A percentile compares a stretch with the other conserved stretches of the same genome.
These are phyloP conservation scores for Actinia tenebrosa DNA, from an alignment of 64 coral and sea anemone genomes.

Conservation along the genomic window DNA sequence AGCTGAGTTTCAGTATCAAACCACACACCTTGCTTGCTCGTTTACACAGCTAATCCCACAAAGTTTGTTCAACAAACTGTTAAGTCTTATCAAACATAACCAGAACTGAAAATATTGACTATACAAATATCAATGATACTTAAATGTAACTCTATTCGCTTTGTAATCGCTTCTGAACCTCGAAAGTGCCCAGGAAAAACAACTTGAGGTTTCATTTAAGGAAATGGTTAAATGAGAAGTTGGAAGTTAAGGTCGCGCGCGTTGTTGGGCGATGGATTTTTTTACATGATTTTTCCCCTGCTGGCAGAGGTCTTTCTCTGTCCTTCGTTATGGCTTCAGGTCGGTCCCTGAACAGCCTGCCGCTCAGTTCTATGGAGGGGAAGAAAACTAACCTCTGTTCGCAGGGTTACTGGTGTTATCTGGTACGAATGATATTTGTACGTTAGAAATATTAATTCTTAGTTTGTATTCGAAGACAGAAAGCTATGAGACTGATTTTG, in stretches of 20 bases:
- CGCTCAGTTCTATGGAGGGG: too few species aligned
- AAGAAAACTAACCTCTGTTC: too few species aligned
- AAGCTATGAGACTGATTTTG: too few species aligned
- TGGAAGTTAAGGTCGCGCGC: not conserved
- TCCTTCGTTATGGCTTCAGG: too few species aligned
- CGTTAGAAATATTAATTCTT: too few species aligned
- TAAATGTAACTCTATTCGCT: not conserved
- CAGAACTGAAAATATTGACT: conserved; percentile 15
- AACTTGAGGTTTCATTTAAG: not conserved
- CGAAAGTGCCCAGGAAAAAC: not conserved
- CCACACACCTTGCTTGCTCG: not conserved
- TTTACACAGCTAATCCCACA: not conserved
- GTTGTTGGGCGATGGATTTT: not conserved
- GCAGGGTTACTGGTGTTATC: too few species aligned
- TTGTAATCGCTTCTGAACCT: not conserved
- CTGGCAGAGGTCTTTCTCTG: too few species aligned
- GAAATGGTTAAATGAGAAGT: not conserved
- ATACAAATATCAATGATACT: not conserved
- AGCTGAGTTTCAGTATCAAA: not conserved
- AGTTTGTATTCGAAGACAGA: too few species aligned
- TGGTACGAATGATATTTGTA: too few species aligned
- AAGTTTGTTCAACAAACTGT: conserved; percentile 18
- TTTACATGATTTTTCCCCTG: too few species aligned
- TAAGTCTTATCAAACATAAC: conserved; percentile 19
- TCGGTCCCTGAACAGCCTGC: too few species aligned